These are phyloP conservation scores for Struthidea cinerea DNA, from an alignment of 2,113 vertebrate species.

Conservation along the genomic window DNA sequence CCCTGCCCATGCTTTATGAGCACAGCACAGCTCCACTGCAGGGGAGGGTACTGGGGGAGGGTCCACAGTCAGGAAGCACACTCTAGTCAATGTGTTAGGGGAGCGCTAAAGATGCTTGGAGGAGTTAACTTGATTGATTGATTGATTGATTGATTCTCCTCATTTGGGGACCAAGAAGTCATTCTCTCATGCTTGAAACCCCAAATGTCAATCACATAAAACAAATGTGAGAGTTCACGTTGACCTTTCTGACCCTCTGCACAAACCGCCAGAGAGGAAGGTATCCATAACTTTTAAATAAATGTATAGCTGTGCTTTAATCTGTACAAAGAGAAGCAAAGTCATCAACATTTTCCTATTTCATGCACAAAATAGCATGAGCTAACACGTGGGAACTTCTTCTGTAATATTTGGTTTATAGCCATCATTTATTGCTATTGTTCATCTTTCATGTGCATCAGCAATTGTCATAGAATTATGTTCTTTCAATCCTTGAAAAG, in stretches of 20 bases:
- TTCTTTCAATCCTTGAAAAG: background rate
- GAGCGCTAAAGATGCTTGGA: background rate
- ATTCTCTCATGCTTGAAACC: background rate
- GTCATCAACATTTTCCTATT: background rate
- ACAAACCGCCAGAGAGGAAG: background rate
- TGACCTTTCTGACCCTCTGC: background rate
- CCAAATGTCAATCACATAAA: background rate
- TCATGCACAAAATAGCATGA: background rate
- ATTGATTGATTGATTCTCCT: background rate
- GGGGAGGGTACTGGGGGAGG: background rate
- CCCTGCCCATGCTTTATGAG: background rate
- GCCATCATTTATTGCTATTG: background rate
- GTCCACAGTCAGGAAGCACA: background rate
- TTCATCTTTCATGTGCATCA: background rate
- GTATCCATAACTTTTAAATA: background rate
- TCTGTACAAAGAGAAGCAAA: background rate
- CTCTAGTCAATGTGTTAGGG: background rate
- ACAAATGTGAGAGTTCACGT: background rate
- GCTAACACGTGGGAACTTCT: background rate
- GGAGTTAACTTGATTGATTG: background rate
- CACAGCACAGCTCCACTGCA: background rate
- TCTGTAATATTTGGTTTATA: background rate
- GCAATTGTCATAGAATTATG: background rate
- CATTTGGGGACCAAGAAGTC: background rate
- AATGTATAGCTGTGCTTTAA: background rate